Conservation (phyloP, 53 echinoderm and acorn worm genomes). For the Holothuria leucospilota region DNA sequence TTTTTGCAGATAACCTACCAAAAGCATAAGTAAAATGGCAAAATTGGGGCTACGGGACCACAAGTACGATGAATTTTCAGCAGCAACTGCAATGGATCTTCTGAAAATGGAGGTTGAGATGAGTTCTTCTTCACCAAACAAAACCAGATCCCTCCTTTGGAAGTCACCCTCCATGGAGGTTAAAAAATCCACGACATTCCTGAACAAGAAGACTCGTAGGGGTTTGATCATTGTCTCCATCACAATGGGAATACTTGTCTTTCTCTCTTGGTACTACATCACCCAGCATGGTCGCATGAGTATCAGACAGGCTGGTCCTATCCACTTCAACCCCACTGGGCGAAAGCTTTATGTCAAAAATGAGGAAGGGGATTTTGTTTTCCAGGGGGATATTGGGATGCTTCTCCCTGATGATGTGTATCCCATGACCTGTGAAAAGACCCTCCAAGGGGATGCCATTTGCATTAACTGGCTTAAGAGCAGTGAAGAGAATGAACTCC, state of each 20-base stretch:
- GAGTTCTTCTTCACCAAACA: constrained; percentile 43
- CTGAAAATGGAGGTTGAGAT: constrained; percentile 46
- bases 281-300: constrained; percentile 80
- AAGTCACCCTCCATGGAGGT: constrained; percentile 15
- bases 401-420: constrained; percentile 57
- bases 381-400: constrained; percentile 61
- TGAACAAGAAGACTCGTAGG: constrained; percentile 87
- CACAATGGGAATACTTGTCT: constrained; percentile 74
- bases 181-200: constrained; percentile 5
- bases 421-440: constrained; percentile 60
- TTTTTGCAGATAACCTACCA: neutral
- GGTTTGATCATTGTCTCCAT: constrained; percentile 75
- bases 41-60: constrained; percentile 31
- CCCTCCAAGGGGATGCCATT: constrained; percentile 38
- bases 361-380: constrained; percentile 31
- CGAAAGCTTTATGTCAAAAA: constrained; percentile 54
- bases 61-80: constrained; percentile 36
- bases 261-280: constrained; percentile 95
- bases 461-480: constrained; percentile 79
- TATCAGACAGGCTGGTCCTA: constrained; percentile 62
- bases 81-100: constrained; percentile 25
- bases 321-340: constrained; percentile 60
- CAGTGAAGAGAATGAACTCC: constrained; percentile 53
- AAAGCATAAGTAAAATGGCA: constrained; percentile 3
- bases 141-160: constrained; percentile 23